Evolutionary conservation across 2,797 vertebrate species (phyloP).

Genomic region (Mycteria americana): DNA sequence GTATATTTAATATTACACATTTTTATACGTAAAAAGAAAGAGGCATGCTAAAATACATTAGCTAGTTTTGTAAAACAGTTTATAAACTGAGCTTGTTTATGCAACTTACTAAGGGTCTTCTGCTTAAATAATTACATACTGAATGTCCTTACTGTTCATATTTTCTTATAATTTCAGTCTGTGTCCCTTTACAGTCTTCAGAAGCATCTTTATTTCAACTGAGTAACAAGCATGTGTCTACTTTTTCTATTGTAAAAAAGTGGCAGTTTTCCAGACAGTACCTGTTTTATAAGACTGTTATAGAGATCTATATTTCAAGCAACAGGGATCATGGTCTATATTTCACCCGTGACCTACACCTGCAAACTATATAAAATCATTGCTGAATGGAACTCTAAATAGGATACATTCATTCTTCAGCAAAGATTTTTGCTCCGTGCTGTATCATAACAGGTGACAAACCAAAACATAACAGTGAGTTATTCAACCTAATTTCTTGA

Average conservation of each 20-base stretch:
- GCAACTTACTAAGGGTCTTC: neutral
- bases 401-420: neutral
- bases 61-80: neutral
- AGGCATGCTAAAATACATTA: neutral
- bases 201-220: neutral
- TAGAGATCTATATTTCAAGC: conserved; percentile 10
- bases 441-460: neutral
- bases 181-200: neutral
- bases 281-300: neutral
- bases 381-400: neutral
- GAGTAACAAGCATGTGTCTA: neutral
- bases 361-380: neutral
- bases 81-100: neutral
- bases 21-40: neutral
- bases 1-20: neutral
- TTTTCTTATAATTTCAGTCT: neutral
- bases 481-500: neutral
- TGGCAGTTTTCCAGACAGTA: neutral
- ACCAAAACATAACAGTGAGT: neutral
- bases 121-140: neutral
- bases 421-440: neutral
- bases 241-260: neutral
- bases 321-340: neutral
- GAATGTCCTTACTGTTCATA: neutral
- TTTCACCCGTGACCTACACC: conserved; percentile 13